A percentile compares a stretch with the other conserved stretches of the same genome.
These are phyloP conservation scores for Porites australiensis DNA, from an alignment of 64 coral and sea anemone genomes.

Conservation along the genomic window DNA sequence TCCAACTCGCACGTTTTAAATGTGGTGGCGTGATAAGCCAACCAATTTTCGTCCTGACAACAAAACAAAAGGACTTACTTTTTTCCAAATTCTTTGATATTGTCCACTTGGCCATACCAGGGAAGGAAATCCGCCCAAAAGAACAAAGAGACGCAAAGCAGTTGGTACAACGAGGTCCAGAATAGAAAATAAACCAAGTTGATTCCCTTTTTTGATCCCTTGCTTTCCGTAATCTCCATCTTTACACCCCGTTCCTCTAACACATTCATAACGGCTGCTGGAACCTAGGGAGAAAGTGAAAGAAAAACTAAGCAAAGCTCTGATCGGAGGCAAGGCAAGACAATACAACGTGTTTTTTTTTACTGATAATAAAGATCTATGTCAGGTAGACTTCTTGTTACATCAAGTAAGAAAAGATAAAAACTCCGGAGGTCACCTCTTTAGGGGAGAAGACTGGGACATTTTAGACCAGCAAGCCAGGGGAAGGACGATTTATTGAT, in stretches of 20 bases:
- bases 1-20: too few species aligned
- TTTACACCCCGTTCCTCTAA: slow-evolving; percentile 86
- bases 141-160: slow-evolving; percentile 55
- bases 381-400: too few species aligned
- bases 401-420: too few species aligned
- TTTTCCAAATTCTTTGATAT: slow-evolving; percentile 79
- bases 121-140: slow-evolving; percentile 97
- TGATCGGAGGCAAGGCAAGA: background rate
- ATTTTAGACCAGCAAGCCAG: too few species aligned
- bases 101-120: slow-evolving; percentile 81
- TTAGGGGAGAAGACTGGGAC: too few species aligned
- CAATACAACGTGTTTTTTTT: background rate
- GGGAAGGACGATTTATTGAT: too few species aligned
- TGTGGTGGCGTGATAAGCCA: too few species aligned
- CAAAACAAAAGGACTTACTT: slow-evolving; percentile 69
- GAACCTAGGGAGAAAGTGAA: slow-evolving; percentile 38
- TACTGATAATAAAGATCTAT: too few species aligned
- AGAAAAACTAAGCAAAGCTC: background rate
- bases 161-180: slow-evolving; percentile 89
- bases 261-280: slow-evolving; percentile 85
- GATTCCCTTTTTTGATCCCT: slow-evolving; percentile 59
- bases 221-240: slow-evolving; percentile 55
- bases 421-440: too few species aligned
- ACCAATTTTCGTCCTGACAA: too few species aligned
- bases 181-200: slow-evolving; percentile 90